Evolutionary conservation across 2,888 invertebrate species (phyloP), one percentile per base, ranked within the genome.

Genomic region (Eurytoma adleriae): DNA sequence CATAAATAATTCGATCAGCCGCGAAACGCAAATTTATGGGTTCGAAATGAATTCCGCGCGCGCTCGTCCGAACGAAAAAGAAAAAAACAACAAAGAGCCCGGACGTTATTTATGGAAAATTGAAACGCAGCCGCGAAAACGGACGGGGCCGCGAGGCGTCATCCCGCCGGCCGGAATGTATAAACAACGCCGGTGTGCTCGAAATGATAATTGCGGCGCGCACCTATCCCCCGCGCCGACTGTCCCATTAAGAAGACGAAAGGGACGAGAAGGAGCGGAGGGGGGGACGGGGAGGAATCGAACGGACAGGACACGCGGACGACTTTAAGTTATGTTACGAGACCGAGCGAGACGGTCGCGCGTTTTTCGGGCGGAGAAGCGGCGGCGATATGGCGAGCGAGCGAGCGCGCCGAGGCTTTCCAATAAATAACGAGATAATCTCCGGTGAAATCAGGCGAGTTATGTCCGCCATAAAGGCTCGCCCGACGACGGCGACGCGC

Each of bases 361-460:
- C 73, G 74, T 78, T 74, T 73, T 77, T 78, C 66, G 74, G 68
- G 13, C 62, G 59, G 27, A 59, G 13, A 66, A 59, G 54, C 40
- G 18, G 52, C 62, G 48, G 56, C 56, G 69, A 79, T 79, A 79
- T 72, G 57, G 59, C 78, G 62, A 64, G 30, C 64, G 48, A 61
- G 50, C 59, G 54, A n/a, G 30, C n/a, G 14, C 54, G 12, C 48
- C 52, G 61, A 83, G 84, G 85, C 87, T 89, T 88, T 87, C 87
- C 87, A 88, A 89, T 89, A 90, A 89, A 90, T 89, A 90, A 89
- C 87, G 83, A 87, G 90, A 90, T 90, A 89, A 89, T 89, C 89
- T 89, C 85, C 84, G 84, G 87, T 88, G 89, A 88, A 89, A 90
- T 89, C 88, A 89, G 86, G 86, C 89, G 86, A 89, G 88, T 89